phyloP scores from a whole-genome alignment of 1,140 invertebrate genomes.

The Acromyrmex echinatior region DNA sequence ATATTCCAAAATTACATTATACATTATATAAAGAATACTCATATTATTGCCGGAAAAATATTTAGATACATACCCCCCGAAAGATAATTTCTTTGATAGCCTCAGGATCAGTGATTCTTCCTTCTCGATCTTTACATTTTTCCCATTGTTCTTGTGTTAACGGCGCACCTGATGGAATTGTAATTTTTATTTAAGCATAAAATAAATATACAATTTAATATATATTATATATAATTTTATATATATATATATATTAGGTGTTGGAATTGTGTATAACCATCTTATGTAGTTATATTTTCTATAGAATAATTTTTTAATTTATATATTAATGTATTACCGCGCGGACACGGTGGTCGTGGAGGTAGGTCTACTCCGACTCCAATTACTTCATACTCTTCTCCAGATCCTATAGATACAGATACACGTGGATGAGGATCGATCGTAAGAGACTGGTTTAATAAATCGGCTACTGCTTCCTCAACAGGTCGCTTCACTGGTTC shows the following conservation, averaged over 20 bases:
- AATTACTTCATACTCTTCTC: conserved; percentile 91
- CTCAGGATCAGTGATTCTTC: conserved; percentile 90
- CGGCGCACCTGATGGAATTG: conserved; percentile 88
- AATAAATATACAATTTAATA: conserved; percentile 1
- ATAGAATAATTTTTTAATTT: conserved; percentile 40
- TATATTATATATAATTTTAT: too few species aligned
- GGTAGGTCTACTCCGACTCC: conserved; percentile 87
- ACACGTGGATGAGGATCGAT: conserved; percentile 82
- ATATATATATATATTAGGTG: too few species aligned
- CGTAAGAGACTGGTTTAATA: conserved; percentile 88
- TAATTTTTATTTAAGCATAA: conserved; percentile 71
- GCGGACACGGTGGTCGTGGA: conserved; percentile 86
- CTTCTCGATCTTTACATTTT: conserved; percentile 91
- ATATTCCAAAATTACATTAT: background rate
- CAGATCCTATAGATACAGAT: conserved; percentile 83
- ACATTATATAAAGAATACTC: background rate
- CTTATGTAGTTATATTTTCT: background rate
- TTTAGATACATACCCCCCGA: conserved; percentile 91
- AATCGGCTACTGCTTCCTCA: conserved; percentile 88
- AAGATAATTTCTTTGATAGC: conserved; percentile 94
- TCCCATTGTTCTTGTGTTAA: conserved; percentile 93
- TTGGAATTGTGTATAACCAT: too few species aligned
- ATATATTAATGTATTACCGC: conserved; percentile 75
- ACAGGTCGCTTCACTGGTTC: conserved; percentile 85
- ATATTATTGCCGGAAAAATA: background rate